These are phyloP conservation scores for Herminia tarsipennalis DNA, from an alignment of 2,888 invertebrate species.

Conservation along the genomic window DNA sequence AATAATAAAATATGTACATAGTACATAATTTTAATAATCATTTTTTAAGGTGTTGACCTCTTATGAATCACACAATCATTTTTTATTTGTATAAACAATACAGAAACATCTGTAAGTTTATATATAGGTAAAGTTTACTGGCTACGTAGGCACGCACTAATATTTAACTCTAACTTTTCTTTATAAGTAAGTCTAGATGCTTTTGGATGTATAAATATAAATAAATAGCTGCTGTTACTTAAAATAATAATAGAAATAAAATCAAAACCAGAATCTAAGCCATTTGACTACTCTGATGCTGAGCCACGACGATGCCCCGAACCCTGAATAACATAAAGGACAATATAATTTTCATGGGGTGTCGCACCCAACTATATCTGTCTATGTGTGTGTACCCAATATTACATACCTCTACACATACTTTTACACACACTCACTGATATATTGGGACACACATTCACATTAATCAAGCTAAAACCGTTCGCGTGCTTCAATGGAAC, in stretches of 20 bases:
- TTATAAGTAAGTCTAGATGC: too few species aligned
- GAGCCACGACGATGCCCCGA: slow-evolving; percentile 36
- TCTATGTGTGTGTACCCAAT: slow-evolving; percentile 46
- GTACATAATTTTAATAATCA: too few species aligned
- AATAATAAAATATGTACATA: too few species aligned
- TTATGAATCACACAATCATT: too few species aligned
- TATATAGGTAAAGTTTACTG: too few species aligned
- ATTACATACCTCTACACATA: slow-evolving; percentile 25
- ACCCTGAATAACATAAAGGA: slow-evolving; percentile 39
- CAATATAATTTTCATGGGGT: slow-evolving; percentile 71
- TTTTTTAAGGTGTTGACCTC: too few species aligned
- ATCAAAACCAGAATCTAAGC: too few species aligned
- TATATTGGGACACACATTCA: slow-evolving; percentile 39
- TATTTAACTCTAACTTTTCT: too few species aligned
- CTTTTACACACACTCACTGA: slow-evolving; percentile 23
- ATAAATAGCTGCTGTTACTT: neutral
- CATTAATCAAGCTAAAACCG: slow-evolving; percentile 51
- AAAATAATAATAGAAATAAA: neutral
- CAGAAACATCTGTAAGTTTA: too few species aligned
- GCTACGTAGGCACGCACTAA: too few species aligned
- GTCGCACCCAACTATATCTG: slow-evolving; percentile 59
- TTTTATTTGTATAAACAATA: too few species aligned
- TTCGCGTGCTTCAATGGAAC: slow-evolving; percentile 61
- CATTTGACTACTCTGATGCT: neutral
- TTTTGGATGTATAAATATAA: too few species aligned